These are phyloP conservation scores for Drosophila merina DNA, from an alignment of 2,888 invertebrate species.

Conservation along the genomic window DNA sequence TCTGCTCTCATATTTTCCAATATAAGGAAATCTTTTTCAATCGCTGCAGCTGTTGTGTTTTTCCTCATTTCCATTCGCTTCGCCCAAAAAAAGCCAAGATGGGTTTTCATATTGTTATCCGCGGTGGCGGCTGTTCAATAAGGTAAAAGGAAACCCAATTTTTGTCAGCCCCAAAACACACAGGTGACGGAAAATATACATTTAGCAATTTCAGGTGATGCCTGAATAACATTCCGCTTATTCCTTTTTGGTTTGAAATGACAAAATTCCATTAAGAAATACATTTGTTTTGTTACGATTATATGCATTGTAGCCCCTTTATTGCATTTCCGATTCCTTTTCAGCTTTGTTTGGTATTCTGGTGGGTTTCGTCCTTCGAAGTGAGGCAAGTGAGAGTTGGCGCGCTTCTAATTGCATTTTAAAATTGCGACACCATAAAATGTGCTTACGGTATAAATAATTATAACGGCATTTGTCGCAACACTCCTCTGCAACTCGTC, in stretches of 20 bases:
- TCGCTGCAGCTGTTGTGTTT: conserved; percentile 35
- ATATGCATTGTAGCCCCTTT: conserved; percentile 22
- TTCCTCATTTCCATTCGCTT: conserved; percentile 37
- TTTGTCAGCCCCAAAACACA: conserved; percentile 24
- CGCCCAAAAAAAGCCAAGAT: conserved; percentile 10
- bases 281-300: conserved; percentile 45
- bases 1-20: conserved; percentile 40
- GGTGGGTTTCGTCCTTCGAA: conserved; percentile 30
- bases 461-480: conserved; percentile 80
- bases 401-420: conserved; percentile 81
- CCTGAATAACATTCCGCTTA: conserved; percentile 28
- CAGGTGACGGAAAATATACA: conserved; percentile 11
- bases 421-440: conserved; percentile 81
- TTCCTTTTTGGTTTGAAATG: conserved; percentile 51
- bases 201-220: conserved; percentile 36
- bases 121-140: conserved; percentile 45
- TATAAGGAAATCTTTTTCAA: conserved; percentile 28
- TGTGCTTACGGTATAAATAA: conserved; percentile 82
- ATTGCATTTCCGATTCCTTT: conserved; percentile 30
- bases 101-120: conserved; percentile 33
- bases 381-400: conserved; percentile 40
- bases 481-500: conserved; percentile 54
- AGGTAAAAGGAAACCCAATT: conserved; percentile 54
- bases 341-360: conserved; percentile 40
- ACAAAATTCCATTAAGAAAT: conserved; percentile 75